Base-by-base conservation (phyloP, 2,888 invertebrate genomes). In the Trachelus troglodyta region DNA sequence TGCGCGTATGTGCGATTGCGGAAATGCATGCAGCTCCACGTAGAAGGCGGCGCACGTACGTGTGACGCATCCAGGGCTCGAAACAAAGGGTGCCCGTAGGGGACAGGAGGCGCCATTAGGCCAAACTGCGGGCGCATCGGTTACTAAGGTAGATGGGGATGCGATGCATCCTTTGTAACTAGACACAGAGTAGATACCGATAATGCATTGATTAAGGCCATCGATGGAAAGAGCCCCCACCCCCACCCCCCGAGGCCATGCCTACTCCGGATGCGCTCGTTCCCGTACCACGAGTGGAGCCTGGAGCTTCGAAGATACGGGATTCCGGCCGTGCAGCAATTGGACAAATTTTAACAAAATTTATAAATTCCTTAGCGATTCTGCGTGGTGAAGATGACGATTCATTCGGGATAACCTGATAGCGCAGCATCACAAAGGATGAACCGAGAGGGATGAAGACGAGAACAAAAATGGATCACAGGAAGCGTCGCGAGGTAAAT, bases 201-300 rank as follows among this genome's bases (percentile, higher is more conserved):
- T 81, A 80, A 81, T 78, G 77, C 77, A 76, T 81, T 81, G 80
- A 83, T 83, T 82, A 80, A 81, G 79, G 79, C 73, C 74, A 75
- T 56, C 40, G 40, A 9, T 4, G 40, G 15, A 40, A 40, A 40
- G 34, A 34, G 34, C 34, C 34, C 12, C 37, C 12, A 12, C 37
- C 37, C 37, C 37, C 37, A 12, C 34, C 11, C 3, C 35, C 4
- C 15, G 6, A 15, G 15, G 23, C 40, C 12, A 6, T 40, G 4
- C 15, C 15, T 40, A 1, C 40, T 6, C 6, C 23, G 23, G 40
- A 56, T 23, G 23, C 23, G 40, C 40, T 23, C 23, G 9, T 9
- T 15, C 1, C 15, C 6, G 40, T 40, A 0, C 9, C 40, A 56
- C 40, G 40, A 23, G 40, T 3, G 35, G 35, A 35, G 35, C 35